These are phyloP conservation scores for Alentia gelatinosa DNA, from an alignment of 2,888 invertebrate species.

Conservation along the genomic window DNA sequence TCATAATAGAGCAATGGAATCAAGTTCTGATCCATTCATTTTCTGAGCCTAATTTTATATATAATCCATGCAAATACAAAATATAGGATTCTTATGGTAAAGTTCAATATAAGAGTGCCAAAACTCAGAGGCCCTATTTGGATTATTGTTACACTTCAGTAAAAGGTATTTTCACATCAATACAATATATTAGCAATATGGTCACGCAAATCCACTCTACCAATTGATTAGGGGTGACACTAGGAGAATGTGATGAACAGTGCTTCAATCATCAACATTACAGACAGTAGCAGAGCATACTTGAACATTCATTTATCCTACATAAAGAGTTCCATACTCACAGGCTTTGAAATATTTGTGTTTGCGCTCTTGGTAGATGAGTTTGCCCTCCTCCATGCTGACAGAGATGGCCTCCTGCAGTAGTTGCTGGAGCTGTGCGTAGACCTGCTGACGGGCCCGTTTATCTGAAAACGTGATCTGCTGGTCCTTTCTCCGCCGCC, in stretches of 20 bases:
- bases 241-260: too few relatives aligned
- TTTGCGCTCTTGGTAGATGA: slow-evolving; percentile 48
- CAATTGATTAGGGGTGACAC: too few relatives aligned
- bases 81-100: too few relatives aligned
- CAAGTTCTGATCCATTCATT: not conserved
- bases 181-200: too few relatives aligned
- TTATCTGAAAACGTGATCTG: slow-evolving; percentile 23
- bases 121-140: too few relatives aligned
- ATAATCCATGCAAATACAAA: too few relatives aligned
- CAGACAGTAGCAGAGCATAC: not conserved
- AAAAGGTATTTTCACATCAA: too few relatives aligned
- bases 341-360: slow-evolving; percentile 54
- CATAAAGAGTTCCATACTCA: not conserved
- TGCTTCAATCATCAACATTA: too few relatives aligned
- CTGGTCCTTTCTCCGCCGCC: slow-evolving; percentile 42
- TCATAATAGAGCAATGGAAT: not conserved
- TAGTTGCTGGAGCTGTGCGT: slow-evolving; percentile 17
- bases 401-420: slow-evolving; percentile 44
- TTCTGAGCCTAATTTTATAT: too few relatives aligned
- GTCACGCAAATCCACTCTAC: too few relatives aligned
- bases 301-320: not conserved
- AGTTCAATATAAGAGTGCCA: too few relatives aligned
- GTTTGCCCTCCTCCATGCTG: slow-evolving; percentile 47
- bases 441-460: not conserved
- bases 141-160: too few relatives aligned